Base-by-base conservation (phyloP, 1,140 invertebrate species). In the Drosophila teissieri region DNA sequence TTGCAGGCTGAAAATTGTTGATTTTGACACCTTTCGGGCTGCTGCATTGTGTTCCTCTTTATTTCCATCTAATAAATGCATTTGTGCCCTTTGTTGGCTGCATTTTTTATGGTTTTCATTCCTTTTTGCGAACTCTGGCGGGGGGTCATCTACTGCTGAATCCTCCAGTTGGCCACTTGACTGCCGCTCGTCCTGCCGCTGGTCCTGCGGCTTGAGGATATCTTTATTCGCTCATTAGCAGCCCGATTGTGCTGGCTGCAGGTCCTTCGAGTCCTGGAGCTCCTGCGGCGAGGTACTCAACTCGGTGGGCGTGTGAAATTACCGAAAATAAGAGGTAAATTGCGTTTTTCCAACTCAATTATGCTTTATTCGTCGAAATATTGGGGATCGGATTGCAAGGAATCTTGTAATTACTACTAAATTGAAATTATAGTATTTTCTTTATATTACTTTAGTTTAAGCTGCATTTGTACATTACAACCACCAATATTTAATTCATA, bases 221-320 rank as follows among this genome's bases (percentile, higher is more conserved):
- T 88, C 83, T 88, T 88, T 83, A 88, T 88, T 89, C 82, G 79
- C 84, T 88, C 84, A 88, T 88, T 88, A 88, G 78, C 77, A 84
- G 61, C 44, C 80, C 84, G 79, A 89, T 88, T 88, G 80, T 88
- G 79, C 65, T 19, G 52, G 64, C 44, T 49, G 64, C 65, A 72
- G 63, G 75, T 63, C 56, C 44, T 58, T 34, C 7, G 62, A 52
- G 24, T 60, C 37, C 61, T 36, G 49, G 31, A 17, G 49, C 27
- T 88, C 83, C 83, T 88, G 83, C 67, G 75, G 83, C 42, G 79
- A 73, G 55, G 31, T 14, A 10, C 40, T 39, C 39, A 17, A 6
- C 14, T 19, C 37, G 22, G 62, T 73, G 76, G 83, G 84, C 83
- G 84, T 88, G 83, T 83, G 73, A 78, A 58, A 79, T 82, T 72